Percentiles rank a stretch among this genome's conserved stretches.
Evolutionary conservation across 2,888 invertebrate genomes (phyloP).

Genomic region (Nomada fabriciana): DNA sequence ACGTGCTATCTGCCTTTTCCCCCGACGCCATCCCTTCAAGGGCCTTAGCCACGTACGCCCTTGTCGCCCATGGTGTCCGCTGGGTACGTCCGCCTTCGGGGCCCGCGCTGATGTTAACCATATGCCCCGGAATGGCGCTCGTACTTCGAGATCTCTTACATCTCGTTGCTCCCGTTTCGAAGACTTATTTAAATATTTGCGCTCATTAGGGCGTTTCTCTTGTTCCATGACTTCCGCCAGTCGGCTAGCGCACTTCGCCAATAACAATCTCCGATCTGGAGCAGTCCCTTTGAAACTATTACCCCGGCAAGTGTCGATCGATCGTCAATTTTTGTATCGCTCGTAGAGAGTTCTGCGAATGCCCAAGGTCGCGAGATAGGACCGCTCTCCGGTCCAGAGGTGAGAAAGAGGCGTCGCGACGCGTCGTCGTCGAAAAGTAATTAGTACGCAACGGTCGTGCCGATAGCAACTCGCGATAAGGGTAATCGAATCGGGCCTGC

Average conservation of each 20-base stretch:
- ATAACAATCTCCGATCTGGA: background rate
- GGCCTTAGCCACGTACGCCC: too few species aligned
- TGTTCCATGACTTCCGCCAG: conserved; percentile 11
- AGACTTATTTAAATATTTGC: conserved; percentile 39
- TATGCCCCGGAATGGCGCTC: too few species aligned
- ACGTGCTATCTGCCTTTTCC: too few species aligned
- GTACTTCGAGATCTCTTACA: too few species aligned
- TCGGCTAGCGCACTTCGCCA: conserved; percentile 4
- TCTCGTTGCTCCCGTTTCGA: background rate
- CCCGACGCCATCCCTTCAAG: too few species aligned
- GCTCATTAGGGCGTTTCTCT: conserved; percentile 21
- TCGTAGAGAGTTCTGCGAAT: conserved; percentile 11
- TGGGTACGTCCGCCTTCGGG: too few species aligned
- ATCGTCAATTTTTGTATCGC: conserved; percentile 10
- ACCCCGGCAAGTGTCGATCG: background rate
- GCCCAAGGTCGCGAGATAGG: conserved; percentile 15
- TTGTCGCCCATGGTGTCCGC: too few species aligned
- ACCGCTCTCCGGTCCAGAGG: conserved; percentile 9
- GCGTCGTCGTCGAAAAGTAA: conserved; percentile 64
- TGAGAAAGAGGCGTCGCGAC: conserved; percentile 52
- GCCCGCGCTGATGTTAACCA: too few species aligned
- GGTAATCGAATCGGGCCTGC: conserved; percentile 72
- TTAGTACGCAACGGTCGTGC: conserved; percentile 66
- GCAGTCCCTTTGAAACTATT: conserved; percentile 15
- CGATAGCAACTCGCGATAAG: conserved; percentile 72